A percentile compares a stretch with the other conserved stretches of the same genome.
Conservation (phyloP, 2,888 invertebrate species). For the Euclidia mi region DNA sequence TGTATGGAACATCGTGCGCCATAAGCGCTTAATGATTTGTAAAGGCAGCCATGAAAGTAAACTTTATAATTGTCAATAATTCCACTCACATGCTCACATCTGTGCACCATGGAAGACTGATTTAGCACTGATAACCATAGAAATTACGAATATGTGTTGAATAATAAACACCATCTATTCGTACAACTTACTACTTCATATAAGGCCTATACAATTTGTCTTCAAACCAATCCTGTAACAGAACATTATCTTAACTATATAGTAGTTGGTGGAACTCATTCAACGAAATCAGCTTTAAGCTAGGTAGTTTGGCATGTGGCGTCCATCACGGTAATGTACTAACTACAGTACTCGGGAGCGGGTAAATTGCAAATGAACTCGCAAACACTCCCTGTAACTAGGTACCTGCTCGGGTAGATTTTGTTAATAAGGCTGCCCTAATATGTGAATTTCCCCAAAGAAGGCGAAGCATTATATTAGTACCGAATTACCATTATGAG, state of each 20-base stretch:
- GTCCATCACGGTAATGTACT: slow-evolving; percentile 60
- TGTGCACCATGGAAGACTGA: too few species aligned
- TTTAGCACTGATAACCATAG: too few species aligned
- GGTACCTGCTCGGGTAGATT: slow-evolving; percentile 43
- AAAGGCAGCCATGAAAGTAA: too few species aligned
- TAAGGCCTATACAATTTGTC: too few species aligned
- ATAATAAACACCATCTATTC: too few species aligned
- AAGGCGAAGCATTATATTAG: slow-evolving; percentile 36
- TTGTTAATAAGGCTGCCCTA: slow-evolving; percentile 52
- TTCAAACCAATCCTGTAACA: not conserved
- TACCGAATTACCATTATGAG: slow-evolving; percentile 33
- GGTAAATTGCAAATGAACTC: slow-evolving; percentile 65
- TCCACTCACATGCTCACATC: too few species aligned
- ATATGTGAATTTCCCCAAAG: slow-evolving; percentile 43
- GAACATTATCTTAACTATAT: slow-evolving; percentile 27
- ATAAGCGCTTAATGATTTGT: too few species aligned
- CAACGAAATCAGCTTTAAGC: slow-evolving; percentile 64
- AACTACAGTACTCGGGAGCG: slow-evolving; percentile 51
- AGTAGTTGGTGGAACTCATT: slow-evolving; percentile 70
- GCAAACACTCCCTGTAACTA: slow-evolving; percentile 52
- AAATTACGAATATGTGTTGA: too few species aligned
- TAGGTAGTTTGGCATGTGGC: slow-evolving; percentile 48
- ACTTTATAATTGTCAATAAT: too few species aligned
- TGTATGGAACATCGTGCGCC: too few species aligned
- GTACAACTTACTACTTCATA: too few species aligned